These are phyloP conservation scores for Vannuccia rotundouncinata DNA, from an alignment of 2,888 invertebrate genomes.

Conservation along the genomic window DNA sequence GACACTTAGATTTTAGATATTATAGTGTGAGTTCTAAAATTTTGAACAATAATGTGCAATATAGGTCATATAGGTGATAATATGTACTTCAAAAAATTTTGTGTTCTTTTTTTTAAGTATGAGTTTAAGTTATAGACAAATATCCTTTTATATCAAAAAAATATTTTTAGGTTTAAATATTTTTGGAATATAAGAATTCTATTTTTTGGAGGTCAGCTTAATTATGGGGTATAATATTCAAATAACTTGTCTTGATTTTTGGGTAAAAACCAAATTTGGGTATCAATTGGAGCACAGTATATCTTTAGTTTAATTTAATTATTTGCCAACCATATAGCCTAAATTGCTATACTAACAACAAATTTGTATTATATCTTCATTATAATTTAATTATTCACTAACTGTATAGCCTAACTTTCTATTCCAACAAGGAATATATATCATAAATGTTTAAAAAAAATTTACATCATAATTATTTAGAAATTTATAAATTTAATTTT, in stretches of 20 bases:
- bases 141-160: background rate
- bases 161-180: background rate
- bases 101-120: background rate
- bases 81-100: background rate
- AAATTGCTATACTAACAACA: too few species aligned
- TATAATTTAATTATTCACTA: too few species aligned
- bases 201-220: background rate
- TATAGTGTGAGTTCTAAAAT: background rate
- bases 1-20: background rate
- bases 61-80: background rate
- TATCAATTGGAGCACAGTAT: background rate
- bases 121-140: background rate
- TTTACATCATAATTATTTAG: too few species aligned
- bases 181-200: background rate
- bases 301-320: too few species aligned
- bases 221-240: background rate
- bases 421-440: too few species aligned
- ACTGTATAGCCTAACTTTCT: too few species aligned
- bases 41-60: background rate
- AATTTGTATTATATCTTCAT: too few species aligned
- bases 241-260: background rate
- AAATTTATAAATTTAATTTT: too few species aligned
- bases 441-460: too few species aligned
- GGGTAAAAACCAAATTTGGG: background rate
- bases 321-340: too few species aligned